Evolutionary conservation across 2,888 invertebrate genomes (phyloP), one percentile per base, ranked within the genome.

Genomic region (Dinocampus coccinellae): DNA sequence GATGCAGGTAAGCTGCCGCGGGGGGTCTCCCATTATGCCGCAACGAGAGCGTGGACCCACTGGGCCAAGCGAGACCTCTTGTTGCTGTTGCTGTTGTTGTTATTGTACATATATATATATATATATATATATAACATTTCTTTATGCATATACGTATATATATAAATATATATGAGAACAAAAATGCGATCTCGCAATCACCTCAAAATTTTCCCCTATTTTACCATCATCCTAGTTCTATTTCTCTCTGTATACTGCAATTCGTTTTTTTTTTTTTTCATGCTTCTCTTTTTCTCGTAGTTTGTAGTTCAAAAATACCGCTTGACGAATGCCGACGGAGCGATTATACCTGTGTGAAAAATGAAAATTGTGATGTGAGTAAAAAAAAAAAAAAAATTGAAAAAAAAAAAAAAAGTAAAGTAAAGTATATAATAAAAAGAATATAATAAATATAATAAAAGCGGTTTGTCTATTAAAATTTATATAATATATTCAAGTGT

Each of bases 1-100:
- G 86, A 87, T 86, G 87, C 87, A 87, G 87, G 87, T 86, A 87
- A 87, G 85, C 86, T 84, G 77, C 87, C 82, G 83, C 86, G 83
- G 87, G 87, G 86, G 87, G 87, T 85, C 85, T 64, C 66, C 82
- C 80, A 84, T 86, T 86, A 84, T 78, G 71, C 69, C 58, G 65
- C 71, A 76, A 73, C 74, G 74, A 75, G 72, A 62, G 76, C 68
- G 47, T 67, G 72, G 67, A 72, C 79, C 78, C 81, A 70, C 2
- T n/a, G 20, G n/a, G 9, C 47, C 16, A n/a, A 47, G 4, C 7
- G 6, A 9, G 47, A 7, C 4, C 72, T 80, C 78, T 77, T 78
- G 78, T 79, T 77, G 75, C 73, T 76, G 65, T 70, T 69, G 61
- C n/a, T n/a, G n/a, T n/a, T n/a, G n/a, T n/a, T n/a, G n/a, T n/a